phyloP scores from a whole-genome alignment of 2,113 vertebrate species.

The Cinclus cinclus region DNA sequence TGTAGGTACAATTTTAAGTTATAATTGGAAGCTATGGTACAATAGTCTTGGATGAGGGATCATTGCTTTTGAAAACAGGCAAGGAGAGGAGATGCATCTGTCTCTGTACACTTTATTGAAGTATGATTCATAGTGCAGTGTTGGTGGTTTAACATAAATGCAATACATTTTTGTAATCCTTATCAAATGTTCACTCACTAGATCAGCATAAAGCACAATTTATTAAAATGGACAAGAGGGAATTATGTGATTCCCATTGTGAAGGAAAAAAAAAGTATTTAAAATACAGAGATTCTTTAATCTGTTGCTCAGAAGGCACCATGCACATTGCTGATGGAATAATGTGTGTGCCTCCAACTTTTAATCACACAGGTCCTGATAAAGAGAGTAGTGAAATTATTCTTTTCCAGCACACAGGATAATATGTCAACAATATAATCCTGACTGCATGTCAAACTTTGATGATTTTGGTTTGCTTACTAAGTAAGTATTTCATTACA shows the following conservation, averaged over 20 bases:
- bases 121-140: conserved; percentile 7
- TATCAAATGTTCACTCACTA: conserved; percentile 60
- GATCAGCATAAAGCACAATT: conserved; percentile 48
- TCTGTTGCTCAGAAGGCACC: conserved; percentile 46
- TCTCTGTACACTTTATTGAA: background rate
- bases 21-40: background rate
- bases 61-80: background rate
- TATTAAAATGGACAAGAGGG: conserved; percentile 61
- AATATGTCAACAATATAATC: conserved; percentile 36
- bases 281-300: conserved; percentile 54
- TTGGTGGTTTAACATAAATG: conserved; percentile 51
- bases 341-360: background rate
- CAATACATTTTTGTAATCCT: conserved; percentile 64
- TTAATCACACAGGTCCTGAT: conserved; percentile 42
- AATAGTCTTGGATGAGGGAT: background rate
- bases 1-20: background rate
- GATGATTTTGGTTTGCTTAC: background rate
- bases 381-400: background rate
- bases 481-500: conserved; percentile 3
- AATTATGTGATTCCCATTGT: conserved; percentile 54
- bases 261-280: conserved; percentile 23
- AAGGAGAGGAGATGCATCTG: background rate
- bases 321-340: background rate
- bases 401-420: background rate
- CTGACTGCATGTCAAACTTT: conserved; percentile 10